Base-by-base conservation (phyloP, 2,113 vertebrate genomes). In the Empidonax traillii region DNA sequence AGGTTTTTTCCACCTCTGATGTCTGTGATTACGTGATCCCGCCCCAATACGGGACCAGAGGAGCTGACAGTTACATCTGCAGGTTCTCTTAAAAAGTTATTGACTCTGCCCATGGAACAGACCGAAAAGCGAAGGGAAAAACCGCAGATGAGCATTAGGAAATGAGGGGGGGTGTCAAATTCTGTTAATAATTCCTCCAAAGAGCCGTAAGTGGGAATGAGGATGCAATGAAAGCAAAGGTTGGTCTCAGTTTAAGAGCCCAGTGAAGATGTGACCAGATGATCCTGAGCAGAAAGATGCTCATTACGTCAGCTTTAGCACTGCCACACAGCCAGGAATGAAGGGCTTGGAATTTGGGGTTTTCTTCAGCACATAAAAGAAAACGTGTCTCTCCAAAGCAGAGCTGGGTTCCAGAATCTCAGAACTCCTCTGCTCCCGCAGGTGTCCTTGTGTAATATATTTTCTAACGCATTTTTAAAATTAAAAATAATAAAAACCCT, bases 401-500 rank as follows among this genome's bases (percentile, higher is more conserved):
- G 55, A 87, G 85, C 6, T 59, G 3, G 4, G 15, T 71, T 87
- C 94, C 92, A 92, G 58, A 63, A 77, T 37, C 33, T 94, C 68
- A 82, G 87, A 85, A 74, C 52, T 56, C 61, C 39, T 75, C 80
- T 74, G 75, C 85, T 96, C 75, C 90, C 89, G 85, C 96, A 97
- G 96, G 95, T 97, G 97, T 93, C 94, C 67, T 68, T 69, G 41
- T 37, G 56, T 75, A 91, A 90, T 28, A 3, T 24, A 81, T 93
- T 91, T 96, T 83, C 90, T 59, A 63, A 94, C 87, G 87, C 67
- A 61, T 89, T 96, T 94, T 94, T 87, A 55, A 95, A 96, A 95
- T 93, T 94, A 94, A 96, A 96, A 94, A 95, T 91, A 95, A 95
- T 97, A 95, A 95, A 95, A 94, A 8, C 82, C 37, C 58, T 85